Base-by-base conservation (phyloP, 2,888 invertebrate genomes). In the Diadegma fenestrale region DNA sequence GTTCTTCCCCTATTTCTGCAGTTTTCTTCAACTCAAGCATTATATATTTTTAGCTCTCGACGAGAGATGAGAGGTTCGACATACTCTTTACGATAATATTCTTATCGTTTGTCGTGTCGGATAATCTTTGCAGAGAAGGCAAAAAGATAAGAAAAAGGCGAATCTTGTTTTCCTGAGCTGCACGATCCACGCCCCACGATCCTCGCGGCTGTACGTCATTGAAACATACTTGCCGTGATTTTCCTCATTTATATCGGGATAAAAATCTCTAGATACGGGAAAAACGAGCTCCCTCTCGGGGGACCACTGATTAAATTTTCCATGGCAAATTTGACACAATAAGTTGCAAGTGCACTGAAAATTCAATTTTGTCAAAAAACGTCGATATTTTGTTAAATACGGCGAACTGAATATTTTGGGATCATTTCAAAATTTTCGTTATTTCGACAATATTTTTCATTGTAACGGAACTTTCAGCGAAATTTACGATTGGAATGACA, bases 31-130 rank as follows among this genome's bases (percentile, higher is more conserved):
- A 84, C 84, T 45, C 7, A 43, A 63, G 45, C 48, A 73, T 71
- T 68, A 73, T 72, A 58, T 86, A 86, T 86, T 86, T 82, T 84
- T 82, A 86, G 84, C 82, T 54, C 71, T 26, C 26, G 14, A 58
- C n/a, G 30, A 66, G n/a, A 37, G 37, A 54, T 51, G 54, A 58
- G 58, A 77, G 58, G 76, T 76, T 84, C 80, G 68, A 69, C 80
- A 75, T 80, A 72, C 80, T 76, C 64, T 80, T 71, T 26, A 33
- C 43, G 45, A 64, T 48, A 71, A 41, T 8, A n/a, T 64, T 43
- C 54, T 54, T 54, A 17, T 33, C 75, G 58, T 33, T 45, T 64
- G 33, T 77, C 22, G 1, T 48, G 12, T 33, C 37, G 66, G 5
- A 78, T 78, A 69, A 78, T 69, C 58, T 69, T 69, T 68, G 45